These are phyloP conservation scores for Alethe diademata DNA, from an alignment of 2,113 vertebrate species.

Conservation along the genomic window DNA sequence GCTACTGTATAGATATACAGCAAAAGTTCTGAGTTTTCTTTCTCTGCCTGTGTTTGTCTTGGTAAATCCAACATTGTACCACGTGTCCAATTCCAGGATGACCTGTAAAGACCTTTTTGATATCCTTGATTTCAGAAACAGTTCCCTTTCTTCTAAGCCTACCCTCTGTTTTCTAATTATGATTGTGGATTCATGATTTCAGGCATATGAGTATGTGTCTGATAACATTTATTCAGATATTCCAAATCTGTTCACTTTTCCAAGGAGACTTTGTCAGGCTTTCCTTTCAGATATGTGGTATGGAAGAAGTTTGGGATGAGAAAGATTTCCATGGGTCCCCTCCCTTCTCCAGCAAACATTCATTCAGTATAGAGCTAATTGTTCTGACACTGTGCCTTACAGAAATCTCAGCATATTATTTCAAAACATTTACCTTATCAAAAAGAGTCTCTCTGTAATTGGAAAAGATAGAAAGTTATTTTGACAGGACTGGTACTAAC, in stretches of 20 bases:
- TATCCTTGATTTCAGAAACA: not conserved
- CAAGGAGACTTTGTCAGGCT: not conserved
- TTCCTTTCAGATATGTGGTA: not conserved
- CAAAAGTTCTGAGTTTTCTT: not conserved
- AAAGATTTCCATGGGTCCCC: not conserved
- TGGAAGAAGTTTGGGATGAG: not conserved
- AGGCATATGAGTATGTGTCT: not conserved
- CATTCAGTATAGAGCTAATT: not conserved
- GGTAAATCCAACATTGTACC: not conserved
- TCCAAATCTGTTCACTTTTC: not conserved
- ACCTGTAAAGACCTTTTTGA: not conserved
- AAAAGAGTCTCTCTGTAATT: not conserved
- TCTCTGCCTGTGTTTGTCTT: not conserved
- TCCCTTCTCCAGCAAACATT: not conserved
- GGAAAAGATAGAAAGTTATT: not conserved
- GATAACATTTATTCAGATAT: not conserved
- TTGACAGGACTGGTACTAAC: not conserved
- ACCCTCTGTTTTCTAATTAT: not conserved
- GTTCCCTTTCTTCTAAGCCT: not conserved
- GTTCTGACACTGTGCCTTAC: not conserved
- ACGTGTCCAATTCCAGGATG: not conserved
- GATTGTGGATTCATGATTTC: not conserved
- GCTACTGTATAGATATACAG: not conserved
- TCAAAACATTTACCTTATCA: not conserved
- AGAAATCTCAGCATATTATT: not conserved